Base-by-base conservation (phyloP, 2,888 invertebrate species). In the Phania funesta region DNA sequence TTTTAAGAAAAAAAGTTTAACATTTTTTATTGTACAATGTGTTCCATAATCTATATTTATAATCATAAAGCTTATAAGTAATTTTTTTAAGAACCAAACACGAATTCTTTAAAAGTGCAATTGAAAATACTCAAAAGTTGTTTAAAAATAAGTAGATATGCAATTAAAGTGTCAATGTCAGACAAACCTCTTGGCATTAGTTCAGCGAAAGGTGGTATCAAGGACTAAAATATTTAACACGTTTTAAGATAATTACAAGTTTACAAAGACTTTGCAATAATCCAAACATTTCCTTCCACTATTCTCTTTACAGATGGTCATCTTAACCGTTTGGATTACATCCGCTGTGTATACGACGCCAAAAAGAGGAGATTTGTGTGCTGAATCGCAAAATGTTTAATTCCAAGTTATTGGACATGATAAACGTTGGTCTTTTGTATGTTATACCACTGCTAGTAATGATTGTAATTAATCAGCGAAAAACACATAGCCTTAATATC, bases 261-360 rank as follows among this genome's bases (percentile, higher is more conserved):
- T 44, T 18, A 44, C 16, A 16, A 44, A 8, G 2, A 5, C 41
- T 1, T 16, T 16, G 1, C n/a, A 44, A 18, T 44, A 44, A n/a
- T 11, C 5, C 6, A 44, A 16, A 18, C 41, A 16, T 44, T 48
- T 44, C 11, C 5, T 13, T 48, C 6, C 1, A 2, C 13, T 24
- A 1, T 22, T 50, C 8, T 48, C 13, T 2, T 54, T 68, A 9
- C 92, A 95, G 95, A 88, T 95, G 88, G 95, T 95, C 65, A 95
- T 97, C 85, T 91, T 94, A 20, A 92, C 94, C 2, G 96, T 97
- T 5, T 97, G 97, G 97, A 92, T 96, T 67, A 93, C 95, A 18
- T 95, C 96, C 84, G 96, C 96, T 0, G 92, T 94, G 0, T 96
- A 96, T 91, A 96, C 96, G 83, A 94, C 95, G 2, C 97, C 97